Evolutionary conservation across 2,113 vertebrate species (phyloP).

Genomic region (Scomber scombrus): DNA sequence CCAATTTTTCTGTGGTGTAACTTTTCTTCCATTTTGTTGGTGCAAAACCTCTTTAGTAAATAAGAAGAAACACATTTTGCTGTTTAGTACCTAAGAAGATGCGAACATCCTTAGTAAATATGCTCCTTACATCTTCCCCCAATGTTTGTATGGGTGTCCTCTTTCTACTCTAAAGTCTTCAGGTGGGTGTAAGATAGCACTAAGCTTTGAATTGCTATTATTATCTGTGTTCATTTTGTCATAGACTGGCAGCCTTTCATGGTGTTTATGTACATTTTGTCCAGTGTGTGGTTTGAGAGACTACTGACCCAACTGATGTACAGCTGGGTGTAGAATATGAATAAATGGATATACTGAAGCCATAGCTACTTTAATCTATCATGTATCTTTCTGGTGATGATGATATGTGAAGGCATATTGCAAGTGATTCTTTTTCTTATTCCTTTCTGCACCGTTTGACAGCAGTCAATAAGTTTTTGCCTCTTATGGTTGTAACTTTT

Average conservation of each 20-base stretch:
- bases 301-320: conserved; percentile 4
- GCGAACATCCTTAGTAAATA: too few relatives aligned
- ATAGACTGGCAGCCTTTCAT: conserved; percentile 20
- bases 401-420: conserved; percentile 56
- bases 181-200: neutral
- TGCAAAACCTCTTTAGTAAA: too few relatives aligned
- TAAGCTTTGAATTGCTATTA: conserved; percentile 14
- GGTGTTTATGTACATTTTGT: conserved; percentile 22
- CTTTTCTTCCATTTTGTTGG: too few relatives aligned
- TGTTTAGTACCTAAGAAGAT: too few relatives aligned
- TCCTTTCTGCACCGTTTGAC: conserved; percentile 58
- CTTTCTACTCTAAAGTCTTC: neutral
- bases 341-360: conserved; percentile 46
- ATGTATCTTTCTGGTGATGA: conserved; percentile 39
- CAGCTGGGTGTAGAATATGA: conserved; percentile 45
- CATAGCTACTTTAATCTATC: conserved; percentile 55
- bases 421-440: conserved; percentile 57
- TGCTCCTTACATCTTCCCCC: neutral
- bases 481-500: conserved; percentile 54
- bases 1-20: too few relatives aligned
- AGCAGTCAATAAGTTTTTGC: conserved; percentile 68
- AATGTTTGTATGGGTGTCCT: neutral
- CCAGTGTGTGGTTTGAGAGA: neutral
- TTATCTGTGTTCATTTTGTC: conserved; percentile 33
- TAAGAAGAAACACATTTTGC: too few relatives aligned